Percentiles rank a stretch among this genome's conserved stretches.
Conservation (phyloP, 2,797 vertebrate genomes). For the Vultur gryphus region DNA sequence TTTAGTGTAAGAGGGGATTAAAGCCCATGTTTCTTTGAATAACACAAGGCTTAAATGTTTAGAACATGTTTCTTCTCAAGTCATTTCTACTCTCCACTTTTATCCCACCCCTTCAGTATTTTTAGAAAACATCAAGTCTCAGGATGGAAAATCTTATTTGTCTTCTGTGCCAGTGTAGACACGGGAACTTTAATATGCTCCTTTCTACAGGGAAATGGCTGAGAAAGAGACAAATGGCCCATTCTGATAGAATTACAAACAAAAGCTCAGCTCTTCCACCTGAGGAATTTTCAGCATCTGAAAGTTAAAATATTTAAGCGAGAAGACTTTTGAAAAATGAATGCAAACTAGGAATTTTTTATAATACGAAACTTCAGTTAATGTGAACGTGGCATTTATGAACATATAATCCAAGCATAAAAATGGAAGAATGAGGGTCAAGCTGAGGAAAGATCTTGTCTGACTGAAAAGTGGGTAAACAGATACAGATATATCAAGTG, state of each 20-base stretch:
- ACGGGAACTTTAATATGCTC: background rate
- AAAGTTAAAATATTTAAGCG: background rate
- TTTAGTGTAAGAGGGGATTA: background rate
- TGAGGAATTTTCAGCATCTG: background rate
- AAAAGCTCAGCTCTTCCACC: constrained; percentile 4
- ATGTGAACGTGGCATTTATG: background rate
- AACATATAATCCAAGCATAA: background rate
- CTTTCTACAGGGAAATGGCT: background rate
- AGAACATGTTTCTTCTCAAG: background rate
- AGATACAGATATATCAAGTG: background rate
- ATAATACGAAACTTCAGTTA: background rate
- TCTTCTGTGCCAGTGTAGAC: background rate
- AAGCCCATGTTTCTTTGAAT: background rate
- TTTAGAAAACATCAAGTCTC: background rate
- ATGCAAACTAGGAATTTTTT: background rate
- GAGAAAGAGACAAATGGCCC: constrained; percentile 37
- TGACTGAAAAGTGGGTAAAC: background rate
- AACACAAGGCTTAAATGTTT: background rate
- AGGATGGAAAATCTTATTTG: background rate
- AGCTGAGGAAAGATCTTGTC: background rate
- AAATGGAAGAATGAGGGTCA: background rate
- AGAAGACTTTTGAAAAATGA: background rate
- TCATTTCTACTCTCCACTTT: background rate
- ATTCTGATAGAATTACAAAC: background rate
- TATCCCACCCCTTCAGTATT: background rate